These are phyloP conservation scores for Crypturellus undulatus DNA, from an alignment of 2,113 vertebrate species.

Conservation along the genomic window DNA sequence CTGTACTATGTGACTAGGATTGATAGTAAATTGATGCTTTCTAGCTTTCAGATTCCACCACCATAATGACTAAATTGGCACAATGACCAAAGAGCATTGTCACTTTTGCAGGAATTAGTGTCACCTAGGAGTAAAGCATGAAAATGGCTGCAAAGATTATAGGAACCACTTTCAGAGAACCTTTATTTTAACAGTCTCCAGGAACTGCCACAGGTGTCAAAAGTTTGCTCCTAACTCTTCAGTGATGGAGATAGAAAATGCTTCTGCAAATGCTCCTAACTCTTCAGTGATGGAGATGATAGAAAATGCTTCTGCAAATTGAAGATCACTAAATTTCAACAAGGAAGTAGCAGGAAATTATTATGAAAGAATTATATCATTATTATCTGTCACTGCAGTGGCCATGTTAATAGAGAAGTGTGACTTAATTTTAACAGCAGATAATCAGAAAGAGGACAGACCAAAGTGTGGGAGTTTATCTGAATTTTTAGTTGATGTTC, in stretches of 20 bases:
- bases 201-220: background rate
- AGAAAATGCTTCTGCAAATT: background rate
- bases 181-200: background rate
- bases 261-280: background rate
- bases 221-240: background rate
- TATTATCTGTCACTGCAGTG: background rate
- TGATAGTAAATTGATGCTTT: slow-evolving; percentile 13
- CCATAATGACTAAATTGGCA: background rate
- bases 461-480: background rate
- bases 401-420: background rate
- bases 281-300: background rate
- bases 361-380: accelerated
- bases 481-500: background rate
- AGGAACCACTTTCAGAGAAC: background rate
- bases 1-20: background rate
- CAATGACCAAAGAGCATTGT: background rate
- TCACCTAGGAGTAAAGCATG: background rate
- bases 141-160: background rate
- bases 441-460: background rate
- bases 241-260: background rate
- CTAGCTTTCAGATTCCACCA: background rate
- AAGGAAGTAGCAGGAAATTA: background rate
- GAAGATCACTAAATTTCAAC: accelerated
- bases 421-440: background rate
- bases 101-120: background rate